These are phyloP conservation scores for Ptyas mucosa DNA, from an alignment of 2,113 vertebrate genomes.

Conservation along the genomic window DNA sequence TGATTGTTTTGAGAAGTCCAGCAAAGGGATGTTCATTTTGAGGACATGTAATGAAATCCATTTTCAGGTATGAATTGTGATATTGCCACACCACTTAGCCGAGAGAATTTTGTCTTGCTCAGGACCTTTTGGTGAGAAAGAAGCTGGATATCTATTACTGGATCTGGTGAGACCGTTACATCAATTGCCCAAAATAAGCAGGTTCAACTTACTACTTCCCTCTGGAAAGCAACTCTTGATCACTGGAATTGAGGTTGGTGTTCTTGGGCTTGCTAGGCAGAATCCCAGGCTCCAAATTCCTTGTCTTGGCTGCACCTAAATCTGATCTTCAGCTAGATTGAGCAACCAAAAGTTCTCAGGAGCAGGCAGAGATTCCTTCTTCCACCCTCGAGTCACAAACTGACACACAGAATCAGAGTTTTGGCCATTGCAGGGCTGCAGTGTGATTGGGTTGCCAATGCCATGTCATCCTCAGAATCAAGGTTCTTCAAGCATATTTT, in stretches of 20 bases:
- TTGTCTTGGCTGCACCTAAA: not conserved
- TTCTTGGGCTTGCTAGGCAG: not conserved
- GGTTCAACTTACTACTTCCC: not conserved
- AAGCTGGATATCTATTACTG: not conserved
- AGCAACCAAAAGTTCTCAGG: not conserved
- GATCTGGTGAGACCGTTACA: not conserved
- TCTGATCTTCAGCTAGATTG: not conserved
- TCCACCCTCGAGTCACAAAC: not conserved
- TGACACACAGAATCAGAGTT: not conserved
- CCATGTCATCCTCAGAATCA: not conserved
- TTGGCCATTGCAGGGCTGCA: not conserved
- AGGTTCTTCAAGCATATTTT: not conserved
- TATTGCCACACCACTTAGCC: not conserved
- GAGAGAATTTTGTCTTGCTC: not conserved
- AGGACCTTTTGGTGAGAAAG: not conserved
- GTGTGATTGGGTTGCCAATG: not conserved
- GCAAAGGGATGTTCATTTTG: not conserved
- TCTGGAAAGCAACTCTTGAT: not conserved
- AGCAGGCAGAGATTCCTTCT: not conserved
- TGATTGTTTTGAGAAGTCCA: not conserved
- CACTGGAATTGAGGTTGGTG: too few relatives aligned
- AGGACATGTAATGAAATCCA: not conserved
- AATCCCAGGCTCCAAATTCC: not conserved
- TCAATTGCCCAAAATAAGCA: not conserved
- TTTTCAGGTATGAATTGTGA: not conserved